Base-by-base conservation (phyloP, 2,888 invertebrate genomes). In the Lasioglossum calceatum region DNA sequence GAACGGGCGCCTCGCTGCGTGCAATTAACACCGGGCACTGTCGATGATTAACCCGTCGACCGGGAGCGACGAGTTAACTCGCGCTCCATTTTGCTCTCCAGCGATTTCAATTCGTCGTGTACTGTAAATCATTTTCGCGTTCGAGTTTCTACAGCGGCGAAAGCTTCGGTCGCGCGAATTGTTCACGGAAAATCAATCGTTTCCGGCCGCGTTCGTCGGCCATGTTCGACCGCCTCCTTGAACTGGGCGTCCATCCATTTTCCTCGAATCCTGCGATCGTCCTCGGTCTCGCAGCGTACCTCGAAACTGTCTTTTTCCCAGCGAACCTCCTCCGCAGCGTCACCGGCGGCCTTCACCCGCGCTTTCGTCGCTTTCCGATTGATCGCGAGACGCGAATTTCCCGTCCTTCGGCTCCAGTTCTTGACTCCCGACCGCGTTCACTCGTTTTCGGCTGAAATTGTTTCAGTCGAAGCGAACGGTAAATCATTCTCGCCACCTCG, bases 341-440 rank as follows among this genome's bases (percentile, higher is more conserved):
- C 77, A 75, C 47, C 4, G 27, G 16, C 42, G 74, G 64, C 88
- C 88, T 87, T 87, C 81, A 79, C 54, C 80, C 70, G 27, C 39
- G 54, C 72, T 87, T 85, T 87, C 81, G 79, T 81, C 64, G 12
- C 42, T 77, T 82, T 82, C 19, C 83, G 77, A 81, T 76, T 72
- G 81, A 81, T 86, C 74, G 39, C 19, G 32, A 16, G 61, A 44
- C 81, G 84, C n/a, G 50, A 81, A 67, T 70, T 70, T n/a, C 39
- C 70, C 23, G 39, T 10, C 39, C 39, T 42, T 39, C 81, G 50
- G 44, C 50, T 23, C 32, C 50, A 80, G 74, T 74, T 86, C 72
- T 80, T 72, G 77, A 87, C 80, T 78, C 67, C 71, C 58, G 64
- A 71, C 78, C 78, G 27, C 12, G 39, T 71, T 54, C 54, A n/a